These are phyloP conservation scores for Ceratitis capitata DNA, from an alignment of 1,140 invertebrate genomes.

Conservation along the genomic window DNA sequence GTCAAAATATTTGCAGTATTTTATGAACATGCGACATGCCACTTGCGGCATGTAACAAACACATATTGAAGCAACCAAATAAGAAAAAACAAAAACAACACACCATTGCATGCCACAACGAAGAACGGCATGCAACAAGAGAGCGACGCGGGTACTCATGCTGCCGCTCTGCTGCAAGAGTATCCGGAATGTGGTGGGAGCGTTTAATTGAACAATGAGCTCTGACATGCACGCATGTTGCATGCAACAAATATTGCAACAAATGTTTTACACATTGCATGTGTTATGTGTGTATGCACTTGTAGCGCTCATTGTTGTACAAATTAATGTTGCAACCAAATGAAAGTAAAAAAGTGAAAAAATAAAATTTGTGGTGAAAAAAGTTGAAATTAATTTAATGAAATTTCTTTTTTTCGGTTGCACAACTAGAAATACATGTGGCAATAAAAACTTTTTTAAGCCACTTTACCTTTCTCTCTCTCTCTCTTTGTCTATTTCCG, in stretches of 20 bases:
- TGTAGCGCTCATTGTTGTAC: neutral
- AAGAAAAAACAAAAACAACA: no score
- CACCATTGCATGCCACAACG: neutral
- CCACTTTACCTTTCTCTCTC: neutral
- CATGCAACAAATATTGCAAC: neutral
- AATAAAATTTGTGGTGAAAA: neutral
- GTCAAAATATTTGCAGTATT: neutral
- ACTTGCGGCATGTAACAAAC: neutral
- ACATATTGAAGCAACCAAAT: no score
- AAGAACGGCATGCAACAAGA: neutral
- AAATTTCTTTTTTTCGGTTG: neutral
- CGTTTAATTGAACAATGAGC: neutral
- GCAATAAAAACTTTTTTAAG: neutral
- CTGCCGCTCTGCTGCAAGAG: neutral
- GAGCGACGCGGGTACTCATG: no score
- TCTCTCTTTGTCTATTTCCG: no score
- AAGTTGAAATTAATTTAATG: neutral
- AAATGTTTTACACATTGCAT: neutral
- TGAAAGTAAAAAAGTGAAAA: neutral
- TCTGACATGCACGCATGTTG: neutral
- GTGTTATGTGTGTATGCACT: neutral
- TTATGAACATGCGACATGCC: neutral
- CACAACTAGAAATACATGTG: neutral
- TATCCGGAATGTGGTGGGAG: neutral
- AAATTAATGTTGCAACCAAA: neutral